Conservation (phyloP, 1,140 invertebrate species). For the Metaphire vulgaris region DNA sequence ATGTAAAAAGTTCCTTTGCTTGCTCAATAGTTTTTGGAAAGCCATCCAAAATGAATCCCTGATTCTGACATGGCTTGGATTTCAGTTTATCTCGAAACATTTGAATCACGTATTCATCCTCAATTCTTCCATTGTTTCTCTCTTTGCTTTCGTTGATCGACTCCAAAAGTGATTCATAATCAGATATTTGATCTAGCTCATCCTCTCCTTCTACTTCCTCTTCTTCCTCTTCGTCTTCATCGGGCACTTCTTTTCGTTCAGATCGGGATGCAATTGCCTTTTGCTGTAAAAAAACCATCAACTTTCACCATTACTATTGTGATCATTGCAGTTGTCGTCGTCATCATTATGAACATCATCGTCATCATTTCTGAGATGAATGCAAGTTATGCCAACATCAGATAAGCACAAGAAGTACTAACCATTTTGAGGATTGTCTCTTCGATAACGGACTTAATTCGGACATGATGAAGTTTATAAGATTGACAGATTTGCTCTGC, state of each 20-base stretch:
- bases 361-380: too few relatives aligned
- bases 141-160: slow-evolving; percentile 51
- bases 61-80: slow-evolving; percentile 61
- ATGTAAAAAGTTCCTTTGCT: slow-evolving; percentile 57
- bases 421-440: not conserved
- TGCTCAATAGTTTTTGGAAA: slow-evolving; percentile 60
- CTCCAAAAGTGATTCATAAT: slow-evolving; percentile 47
- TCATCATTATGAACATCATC: too few relatives aligned
- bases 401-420: too few relatives aligned
- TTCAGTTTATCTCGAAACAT: slow-evolving; percentile 55
- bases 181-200: slow-evolving; percentile 45
- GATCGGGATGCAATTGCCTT: slow-evolving; percentile 39
- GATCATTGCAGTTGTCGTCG: too few relatives aligned
- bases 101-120: slow-evolving; percentile 44
- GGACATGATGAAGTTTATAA: slow-evolving; percentile 53
- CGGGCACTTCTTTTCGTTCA: not conserved
- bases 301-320: not conserved
- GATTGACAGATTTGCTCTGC: slow-evolving; percentile 59
- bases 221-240: slow-evolving; percentile 45
- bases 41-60: slow-evolving; percentile 65
- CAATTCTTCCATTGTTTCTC: slow-evolving; percentile 45
- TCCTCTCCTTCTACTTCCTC: slow-evolving; percentile 31
- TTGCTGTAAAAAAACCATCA: not conserved
- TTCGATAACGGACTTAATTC: slow-evolving; percentile 46
- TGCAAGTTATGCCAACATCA: too few relatives aligned